A percentile compares a stretch with the other conserved stretches of the same genome.
phyloP scores from a whole-genome alignment of 2,888 invertebrate genomes.

The Congeria kusceri region DNA sequence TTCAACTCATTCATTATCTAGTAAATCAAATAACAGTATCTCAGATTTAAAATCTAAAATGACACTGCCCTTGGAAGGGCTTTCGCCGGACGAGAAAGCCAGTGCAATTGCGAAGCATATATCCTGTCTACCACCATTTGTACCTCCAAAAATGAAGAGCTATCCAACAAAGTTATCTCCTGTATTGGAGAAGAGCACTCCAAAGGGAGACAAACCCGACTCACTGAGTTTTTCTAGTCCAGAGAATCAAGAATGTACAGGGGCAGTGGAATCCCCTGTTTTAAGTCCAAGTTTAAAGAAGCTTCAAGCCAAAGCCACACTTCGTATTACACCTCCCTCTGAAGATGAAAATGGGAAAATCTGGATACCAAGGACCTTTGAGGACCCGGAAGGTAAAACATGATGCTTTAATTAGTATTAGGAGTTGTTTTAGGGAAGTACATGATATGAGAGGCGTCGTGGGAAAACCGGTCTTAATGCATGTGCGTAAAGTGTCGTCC shows the following conservation, averaged over 20 bases:
- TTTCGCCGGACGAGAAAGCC: conserved; percentile 73
- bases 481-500: too few species aligned
- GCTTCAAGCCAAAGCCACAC: conserved; percentile 65
- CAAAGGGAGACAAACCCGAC: conserved; percentile 55
- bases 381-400: not conserved
- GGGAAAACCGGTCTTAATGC: too few species aligned
- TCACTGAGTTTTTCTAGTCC: conserved; percentile 30
- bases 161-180: conserved; percentile 74
- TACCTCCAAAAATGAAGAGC: conserved; percentile 78
- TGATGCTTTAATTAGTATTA: too few species aligned
- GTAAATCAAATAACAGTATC: conserved; percentile 56
- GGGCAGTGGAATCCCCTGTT: conserved; percentile 45
- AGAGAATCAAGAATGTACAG: not conserved
- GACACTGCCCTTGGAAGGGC: conserved; percentile 61
- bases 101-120: conserved; percentile 75
- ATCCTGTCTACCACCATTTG: conserved; percentile 75
- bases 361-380: conserved; percentile 69
- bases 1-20: conserved; percentile 61
- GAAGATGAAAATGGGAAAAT: conserved; percentile 70
- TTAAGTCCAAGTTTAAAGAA: conserved; percentile 65
- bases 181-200: conserved; percentile 67
- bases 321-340: conserved; percentile 70
- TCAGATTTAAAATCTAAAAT: conserved; percentile 68
- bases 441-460: too few species aligned
- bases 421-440: too few species aligned